A percentile compares a stretch with the other conserved stretches of the same genome.
These are phyloP conservation scores for Phacellophora camtschatica DNA, from an alignment of 30 jellyfish, hydroid and myxozoan genomes.

Conservation along the genomic window DNA sequence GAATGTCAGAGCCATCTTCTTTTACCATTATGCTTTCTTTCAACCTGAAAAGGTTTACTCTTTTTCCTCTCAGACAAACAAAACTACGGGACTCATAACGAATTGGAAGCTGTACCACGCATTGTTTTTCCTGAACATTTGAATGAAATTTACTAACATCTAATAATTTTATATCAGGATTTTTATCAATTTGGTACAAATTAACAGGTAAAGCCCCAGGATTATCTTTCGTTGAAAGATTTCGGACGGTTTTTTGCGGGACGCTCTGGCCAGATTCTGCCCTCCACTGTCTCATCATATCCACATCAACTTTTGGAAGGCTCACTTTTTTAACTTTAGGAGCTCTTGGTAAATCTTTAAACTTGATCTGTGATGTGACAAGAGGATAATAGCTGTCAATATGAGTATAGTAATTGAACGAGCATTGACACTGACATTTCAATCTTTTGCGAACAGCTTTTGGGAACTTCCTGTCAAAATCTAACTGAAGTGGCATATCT, in stretches of 20 bases:
- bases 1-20: not conserved
- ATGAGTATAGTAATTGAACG: slow-evolving; percentile 17
- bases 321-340: not conserved
- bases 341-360: slow-evolving; percentile 27
- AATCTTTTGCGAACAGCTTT: slow-evolving; percentile 36
- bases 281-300: slow-evolving; percentile 1
- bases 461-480: slow-evolving; percentile 26
- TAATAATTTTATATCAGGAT: too few species aligned
- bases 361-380: slow-evolving; percentile 4
- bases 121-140: not conserved
- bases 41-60: not conserved
- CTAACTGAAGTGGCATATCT: slow-evolving; percentile 36
- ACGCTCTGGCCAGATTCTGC: slow-evolving; percentile 36
- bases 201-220: slow-evolving; percentile 28
- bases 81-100: not conserved
- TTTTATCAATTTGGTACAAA: slow-evolving; percentile 10
- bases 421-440: slow-evolving; percentile 27
- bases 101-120: not conserved
- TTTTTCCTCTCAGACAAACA: not conserved
- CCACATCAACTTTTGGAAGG: not conserved
- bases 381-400: not conserved
- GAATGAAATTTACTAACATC: too few species aligned
- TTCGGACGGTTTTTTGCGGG: slow-evolving; percentile 24
- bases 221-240: slow-evolving; percentile 23
- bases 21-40: not conserved